Percentiles rank a stretch among this genome's conserved stretches.
phyloP scores from a whole-genome alignment of 2,113 vertebrate species.

The Dendropsophus ebraccatus region DNA sequence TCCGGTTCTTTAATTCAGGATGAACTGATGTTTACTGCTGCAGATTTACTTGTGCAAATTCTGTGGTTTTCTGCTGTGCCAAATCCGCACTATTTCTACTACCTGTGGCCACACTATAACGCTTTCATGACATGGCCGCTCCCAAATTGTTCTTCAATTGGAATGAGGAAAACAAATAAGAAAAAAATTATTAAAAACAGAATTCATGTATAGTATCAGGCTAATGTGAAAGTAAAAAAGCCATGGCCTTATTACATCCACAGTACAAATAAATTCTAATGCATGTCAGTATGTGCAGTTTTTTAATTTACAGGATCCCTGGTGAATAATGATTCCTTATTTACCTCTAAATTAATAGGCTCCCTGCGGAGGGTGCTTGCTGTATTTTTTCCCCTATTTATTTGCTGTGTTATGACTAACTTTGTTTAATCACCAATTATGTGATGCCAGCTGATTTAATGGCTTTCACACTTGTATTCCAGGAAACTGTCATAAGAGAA shows the following conservation, averaged over 20 bases:
- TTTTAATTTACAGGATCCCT: constrained; percentile 35
- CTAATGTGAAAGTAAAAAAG: background rate
- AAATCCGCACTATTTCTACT: too few species aligned
- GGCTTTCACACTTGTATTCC: constrained; percentile 8
- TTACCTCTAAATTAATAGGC: constrained; percentile 55
- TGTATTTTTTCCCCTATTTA: constrained; percentile 39
- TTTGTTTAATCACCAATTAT: constrained; percentile 47
- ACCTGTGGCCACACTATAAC: too few species aligned
- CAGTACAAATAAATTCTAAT: constrained; percentile 20
- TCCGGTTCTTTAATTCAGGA: too few species aligned
- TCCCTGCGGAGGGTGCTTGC: constrained; percentile 23
- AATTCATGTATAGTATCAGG: background rate
- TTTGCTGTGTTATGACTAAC: constrained; percentile 39
- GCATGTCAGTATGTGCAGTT: constrained; percentile 24
- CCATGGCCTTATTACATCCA: background rate
- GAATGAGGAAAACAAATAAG: background rate
- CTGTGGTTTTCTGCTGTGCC: too few species aligned
- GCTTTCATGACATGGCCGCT: background rate
- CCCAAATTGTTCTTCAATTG: background rate
- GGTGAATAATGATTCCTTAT: constrained; percentile 47
- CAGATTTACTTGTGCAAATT: too few species aligned
- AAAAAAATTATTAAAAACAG: background rate
- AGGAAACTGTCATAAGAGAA: background rate
- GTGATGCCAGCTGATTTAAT: constrained; percentile 17
- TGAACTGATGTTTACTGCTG: too few species aligned